Conservation (phyloP, 2,888 invertebrate genomes). For the Drosophila barbarae region DNA sequence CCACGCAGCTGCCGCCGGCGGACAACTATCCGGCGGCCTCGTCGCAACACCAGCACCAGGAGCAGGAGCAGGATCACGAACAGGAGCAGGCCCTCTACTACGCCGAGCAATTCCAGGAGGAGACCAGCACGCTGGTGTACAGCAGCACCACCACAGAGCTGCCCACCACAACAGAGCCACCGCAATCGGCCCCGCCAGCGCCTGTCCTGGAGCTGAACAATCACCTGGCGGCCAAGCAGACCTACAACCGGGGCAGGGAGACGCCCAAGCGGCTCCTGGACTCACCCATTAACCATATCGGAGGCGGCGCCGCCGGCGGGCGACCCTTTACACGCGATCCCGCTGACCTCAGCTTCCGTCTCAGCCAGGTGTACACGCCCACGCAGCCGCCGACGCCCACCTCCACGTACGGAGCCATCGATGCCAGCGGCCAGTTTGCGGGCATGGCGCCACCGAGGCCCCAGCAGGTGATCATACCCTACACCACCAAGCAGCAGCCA, state of each 20-base stretch:
- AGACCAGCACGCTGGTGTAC: constrained; percentile 35
- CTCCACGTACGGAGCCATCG: constrained; percentile 77
- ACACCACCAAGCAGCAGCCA: constrained; percentile 84
- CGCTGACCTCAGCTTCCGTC: constrained; percentile 68
- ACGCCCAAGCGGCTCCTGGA: constrained; percentile 81
- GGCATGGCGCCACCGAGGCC: constrained; percentile 74
- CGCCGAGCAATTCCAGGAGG: constrained; percentile 53
- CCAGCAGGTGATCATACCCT: constrained; percentile 91
- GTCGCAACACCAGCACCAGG: constrained; percentile 58
- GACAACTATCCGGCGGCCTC: constrained; percentile 72
- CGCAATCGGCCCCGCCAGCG: constrained; percentile 7
- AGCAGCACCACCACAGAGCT: constrained; percentile 43
- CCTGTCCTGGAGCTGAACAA: constrained; percentile 56
- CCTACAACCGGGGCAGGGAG: constrained; percentile 61
- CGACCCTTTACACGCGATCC: constrained; percentile 81
- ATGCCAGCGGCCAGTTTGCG: constrained; percentile 77
- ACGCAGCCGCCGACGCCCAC: constrained; percentile 73
- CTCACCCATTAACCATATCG: constrained; percentile 80
- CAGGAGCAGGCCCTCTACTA: constrained; percentile 44
- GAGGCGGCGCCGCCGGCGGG: constrained; percentile 68
- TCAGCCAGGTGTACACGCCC: constrained; percentile 43
- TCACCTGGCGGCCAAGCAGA: constrained; percentile 39
- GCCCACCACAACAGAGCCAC: constrained; percentile 6
- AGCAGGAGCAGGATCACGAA: constrained; percentile 45
- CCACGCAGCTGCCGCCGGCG: constrained; percentile 52